phyloP scores from a whole-genome alignment of 2,113 vertebrate species.

The Toxotes chatareus region DNA sequence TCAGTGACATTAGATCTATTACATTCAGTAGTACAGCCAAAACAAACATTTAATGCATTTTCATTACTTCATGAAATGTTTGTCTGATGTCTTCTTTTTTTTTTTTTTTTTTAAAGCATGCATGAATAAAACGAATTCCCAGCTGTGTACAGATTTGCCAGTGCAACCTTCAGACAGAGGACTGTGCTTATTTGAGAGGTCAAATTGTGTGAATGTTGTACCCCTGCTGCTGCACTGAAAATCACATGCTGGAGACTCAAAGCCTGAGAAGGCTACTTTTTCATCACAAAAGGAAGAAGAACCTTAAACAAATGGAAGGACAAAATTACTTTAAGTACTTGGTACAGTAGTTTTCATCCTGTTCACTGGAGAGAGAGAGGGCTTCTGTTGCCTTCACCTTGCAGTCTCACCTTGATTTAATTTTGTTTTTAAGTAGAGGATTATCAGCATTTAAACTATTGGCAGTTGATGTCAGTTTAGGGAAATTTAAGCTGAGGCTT shows the following conservation, averaged over 20 bases:
- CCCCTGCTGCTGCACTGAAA: slow-evolving; percentile 14
- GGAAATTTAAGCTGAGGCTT: background rate
- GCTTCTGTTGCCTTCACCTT: background rate
- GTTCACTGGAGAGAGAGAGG: background rate
- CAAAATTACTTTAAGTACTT: background rate
- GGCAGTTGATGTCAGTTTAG: background rate
- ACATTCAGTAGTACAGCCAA: background rate
- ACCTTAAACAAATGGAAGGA: slow-evolving; percentile 41
- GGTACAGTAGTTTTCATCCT: background rate
- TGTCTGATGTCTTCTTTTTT: background rate
- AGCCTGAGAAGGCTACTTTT: slow-evolving; percentile 48
- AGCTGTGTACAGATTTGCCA: slow-evolving; percentile 15
- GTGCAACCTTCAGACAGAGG: slow-evolving; percentile 47
- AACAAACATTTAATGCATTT: slow-evolving; percentile 17
- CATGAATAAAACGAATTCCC: slow-evolving; percentile 12
- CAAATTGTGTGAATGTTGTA: slow-evolving; percentile 39
- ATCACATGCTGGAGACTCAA: slow-evolving; percentile 35
- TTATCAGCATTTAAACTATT: background rate
- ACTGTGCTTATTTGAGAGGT: slow-evolving; percentile 40
- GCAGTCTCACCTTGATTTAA: background rate
- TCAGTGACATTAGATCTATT: background rate
- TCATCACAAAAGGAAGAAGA: slow-evolving; percentile 16
- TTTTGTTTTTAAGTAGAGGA: background rate
- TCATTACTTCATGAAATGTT: background rate
- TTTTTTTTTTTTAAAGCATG: background rate